These are phyloP conservation scores for Crotalus helleri DNA, from an alignment of 2,113 vertebrate species.

Conservation along the genomic window DNA sequence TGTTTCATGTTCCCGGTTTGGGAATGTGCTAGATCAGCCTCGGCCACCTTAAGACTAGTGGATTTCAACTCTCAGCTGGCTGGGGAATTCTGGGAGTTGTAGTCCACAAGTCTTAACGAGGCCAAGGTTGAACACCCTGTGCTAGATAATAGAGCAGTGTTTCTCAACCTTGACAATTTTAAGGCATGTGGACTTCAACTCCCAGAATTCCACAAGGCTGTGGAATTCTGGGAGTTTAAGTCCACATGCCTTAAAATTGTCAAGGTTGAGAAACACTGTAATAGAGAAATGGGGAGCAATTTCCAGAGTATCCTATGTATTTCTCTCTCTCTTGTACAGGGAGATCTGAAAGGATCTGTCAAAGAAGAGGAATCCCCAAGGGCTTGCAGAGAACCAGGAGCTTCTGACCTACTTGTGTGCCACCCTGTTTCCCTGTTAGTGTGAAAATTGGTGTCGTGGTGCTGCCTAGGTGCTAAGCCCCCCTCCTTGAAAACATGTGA, in stretches of 20 bases:
- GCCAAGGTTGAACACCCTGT: not conserved
- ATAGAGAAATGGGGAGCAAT: not conserved
- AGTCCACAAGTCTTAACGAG: not conserved
- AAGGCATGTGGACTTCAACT: no score
- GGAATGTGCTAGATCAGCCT: no score
- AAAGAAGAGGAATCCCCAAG: not conserved
- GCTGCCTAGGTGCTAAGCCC: not conserved
- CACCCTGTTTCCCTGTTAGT: not conserved
- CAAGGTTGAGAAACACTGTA: no score
- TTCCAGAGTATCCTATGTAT: not conserved
- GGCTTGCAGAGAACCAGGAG: not conserved
- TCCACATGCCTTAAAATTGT: no score
- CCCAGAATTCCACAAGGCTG: no score
- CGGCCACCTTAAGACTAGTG: no score
- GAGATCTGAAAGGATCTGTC: not conserved
- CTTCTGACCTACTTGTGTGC: not conserved
- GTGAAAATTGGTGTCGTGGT: not conserved
- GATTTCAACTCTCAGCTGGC: not conserved
- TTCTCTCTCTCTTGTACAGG: not conserved
- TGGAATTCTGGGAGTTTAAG: no score
- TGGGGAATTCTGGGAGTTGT: not conserved
- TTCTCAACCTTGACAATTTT: no score
- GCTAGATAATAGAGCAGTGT: not conserved
- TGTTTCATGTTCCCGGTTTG: no score
- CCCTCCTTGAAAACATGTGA: constrained; percentile 64